phyloP scores from a whole-genome alignment of 2,888 invertebrate genomes.

The Notodonta ziczac region DNA sequence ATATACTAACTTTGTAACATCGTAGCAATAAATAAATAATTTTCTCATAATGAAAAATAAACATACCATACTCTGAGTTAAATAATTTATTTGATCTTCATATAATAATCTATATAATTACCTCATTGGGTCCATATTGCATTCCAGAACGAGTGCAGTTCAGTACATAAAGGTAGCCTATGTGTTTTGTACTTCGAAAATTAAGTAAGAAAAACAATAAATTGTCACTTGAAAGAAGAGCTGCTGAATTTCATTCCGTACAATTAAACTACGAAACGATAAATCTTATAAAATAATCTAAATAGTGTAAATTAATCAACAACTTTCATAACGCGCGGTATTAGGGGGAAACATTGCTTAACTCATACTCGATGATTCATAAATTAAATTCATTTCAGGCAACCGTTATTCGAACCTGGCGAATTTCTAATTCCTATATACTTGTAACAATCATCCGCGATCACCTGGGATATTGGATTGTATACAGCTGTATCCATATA shows the following conservation, averaged over 20 bases:
- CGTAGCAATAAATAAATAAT: conserved; percentile 71
- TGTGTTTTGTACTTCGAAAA: conserved; percentile 80
- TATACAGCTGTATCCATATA: conserved; percentile 83
- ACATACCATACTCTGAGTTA: conserved; percentile 66
- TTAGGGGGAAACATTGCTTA: conserved; percentile 54
- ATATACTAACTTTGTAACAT: conserved; percentile 64
- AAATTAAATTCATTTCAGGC: conserved; percentile 53
- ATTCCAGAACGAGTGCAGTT: conserved; percentile 64
- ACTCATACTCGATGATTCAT: conserved; percentile 50
- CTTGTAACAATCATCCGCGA: conserved; percentile 45
- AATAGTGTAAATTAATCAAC: conserved; percentile 67
- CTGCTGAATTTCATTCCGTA: conserved; percentile 71
- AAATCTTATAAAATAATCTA: conserved; percentile 64
- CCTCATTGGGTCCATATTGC: conserved; percentile 57
- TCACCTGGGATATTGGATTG: conserved; percentile 59
- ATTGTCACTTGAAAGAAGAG: conserved; percentile 60
- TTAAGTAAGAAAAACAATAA: conserved; percentile 62
- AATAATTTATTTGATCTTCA: conserved; percentile 74
- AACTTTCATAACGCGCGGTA: conserved; percentile 60
- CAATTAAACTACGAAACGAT: conserved; percentile 69
- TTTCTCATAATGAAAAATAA: conserved; percentile 71
- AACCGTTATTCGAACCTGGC: conserved; percentile 39
- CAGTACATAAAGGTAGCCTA: conserved; percentile 67
- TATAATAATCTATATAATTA: conserved; percentile 58
- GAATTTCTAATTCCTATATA: conserved; percentile 35